Evolutionary conservation across 2,888 invertebrate species (phyloP).

Genomic region (Mesorhabditis spiculigera): DNA sequence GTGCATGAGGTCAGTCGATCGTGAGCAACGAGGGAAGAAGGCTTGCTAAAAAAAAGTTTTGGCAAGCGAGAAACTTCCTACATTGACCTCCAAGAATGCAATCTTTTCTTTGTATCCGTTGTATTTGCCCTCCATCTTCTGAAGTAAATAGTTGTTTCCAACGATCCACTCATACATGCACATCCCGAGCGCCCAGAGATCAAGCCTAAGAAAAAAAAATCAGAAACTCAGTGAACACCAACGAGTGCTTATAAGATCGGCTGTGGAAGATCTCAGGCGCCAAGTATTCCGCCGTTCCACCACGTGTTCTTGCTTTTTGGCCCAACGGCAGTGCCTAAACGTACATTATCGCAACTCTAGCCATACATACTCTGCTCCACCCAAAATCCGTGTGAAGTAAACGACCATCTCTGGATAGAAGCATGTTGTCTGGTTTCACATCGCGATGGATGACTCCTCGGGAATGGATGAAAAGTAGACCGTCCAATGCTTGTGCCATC

Average conservation of each 20-base stretch:
- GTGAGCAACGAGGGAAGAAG: neutral
- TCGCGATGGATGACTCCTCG: constrained; percentile 57
- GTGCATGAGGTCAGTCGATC: neutral
- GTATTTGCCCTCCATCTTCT: neutral
- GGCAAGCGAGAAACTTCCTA: neutral
- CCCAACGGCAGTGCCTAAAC: neutral
- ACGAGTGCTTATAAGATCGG: neutral
- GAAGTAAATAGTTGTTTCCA: neutral
- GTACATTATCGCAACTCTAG: too few relatives aligned
- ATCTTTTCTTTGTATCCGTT: constrained; percentile 1
- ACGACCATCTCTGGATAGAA: constrained; percentile 25
- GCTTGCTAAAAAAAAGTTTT: neutral
- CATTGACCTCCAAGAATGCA: neutral
- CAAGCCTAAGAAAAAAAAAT: neutral
- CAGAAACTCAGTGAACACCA: neutral
- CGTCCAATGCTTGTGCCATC: constrained; percentile 25
- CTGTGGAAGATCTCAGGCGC: neutral
- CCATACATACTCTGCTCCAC: neutral
- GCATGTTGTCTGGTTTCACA: constrained; percentile 57
- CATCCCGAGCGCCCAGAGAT: constrained; percentile 5
- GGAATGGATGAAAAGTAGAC: constrained; percentile 55
- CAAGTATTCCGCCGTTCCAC: constrained; percentile 2
- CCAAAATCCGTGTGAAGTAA: neutral
- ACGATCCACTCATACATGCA: constrained; percentile 6
- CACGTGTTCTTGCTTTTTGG: neutral